Evolutionary conservation across 2,888 invertebrate species (phyloP).

Genomic region (Cephus pygmeus): DNA sequence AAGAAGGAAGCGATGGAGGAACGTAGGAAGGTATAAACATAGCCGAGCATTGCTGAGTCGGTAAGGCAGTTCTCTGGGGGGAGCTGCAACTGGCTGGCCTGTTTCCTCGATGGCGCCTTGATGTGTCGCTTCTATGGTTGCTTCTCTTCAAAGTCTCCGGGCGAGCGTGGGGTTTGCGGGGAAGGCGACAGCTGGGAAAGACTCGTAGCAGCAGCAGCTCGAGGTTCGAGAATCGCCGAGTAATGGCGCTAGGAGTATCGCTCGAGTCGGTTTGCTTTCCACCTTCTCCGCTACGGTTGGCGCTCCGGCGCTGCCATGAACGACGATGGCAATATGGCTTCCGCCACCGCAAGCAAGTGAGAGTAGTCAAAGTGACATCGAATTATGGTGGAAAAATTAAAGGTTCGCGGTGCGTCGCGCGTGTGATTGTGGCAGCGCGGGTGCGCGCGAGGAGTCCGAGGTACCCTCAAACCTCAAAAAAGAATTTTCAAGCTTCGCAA

Average conservation of each 20-base stretch:
- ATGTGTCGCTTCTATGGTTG: too few species aligned
- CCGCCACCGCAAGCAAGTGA: slow-evolving; percentile 60
- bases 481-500: not conserved
- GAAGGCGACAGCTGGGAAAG: too few species aligned
- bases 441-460: slow-evolving; percentile 16
- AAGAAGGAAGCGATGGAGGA: too few species aligned
- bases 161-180: too few species aligned
- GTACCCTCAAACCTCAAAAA: not conserved
- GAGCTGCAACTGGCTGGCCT: too few species aligned
- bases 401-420: slow-evolving; percentile 33
- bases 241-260: slow-evolving; percentile 3
- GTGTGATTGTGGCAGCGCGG: slow-evolving; percentile 22
- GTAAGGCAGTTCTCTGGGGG: too few species aligned
- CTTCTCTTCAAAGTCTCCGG: too few species aligned
- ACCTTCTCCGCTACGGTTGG: slow-evolving; percentile 1
- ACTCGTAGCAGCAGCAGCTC: too few species aligned
- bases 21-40: too few species aligned
- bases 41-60: too few species aligned
- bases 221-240: slow-evolving; percentile 2
- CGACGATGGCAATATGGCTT: slow-evolving; percentile 63
- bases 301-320: slow-evolving; percentile 46
- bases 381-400: slow-evolving; percentile 36
- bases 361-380: slow-evolving; percentile 52
- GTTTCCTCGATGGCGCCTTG: too few species aligned
- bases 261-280: not conserved